A percentile compares a stretch with the other conserved stretches of the same genome.
Evolutionary conservation across 2,113 vertebrate genomes (phyloP).

Genomic region (Sebastes fasciatus): DNA sequence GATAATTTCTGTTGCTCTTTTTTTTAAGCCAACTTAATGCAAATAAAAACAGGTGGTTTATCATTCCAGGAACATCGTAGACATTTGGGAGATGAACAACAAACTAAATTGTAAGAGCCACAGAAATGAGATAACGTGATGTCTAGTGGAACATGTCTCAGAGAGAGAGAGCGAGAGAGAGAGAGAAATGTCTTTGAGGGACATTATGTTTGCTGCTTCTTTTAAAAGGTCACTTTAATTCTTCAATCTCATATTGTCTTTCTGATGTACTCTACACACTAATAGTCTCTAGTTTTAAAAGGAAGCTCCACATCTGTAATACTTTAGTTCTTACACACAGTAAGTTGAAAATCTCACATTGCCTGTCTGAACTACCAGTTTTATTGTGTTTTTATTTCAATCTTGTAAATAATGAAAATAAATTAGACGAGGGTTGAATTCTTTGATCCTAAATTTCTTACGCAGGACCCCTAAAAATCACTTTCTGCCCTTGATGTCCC

Average conservation of each 20-base stretch:
- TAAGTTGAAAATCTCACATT: constrained; percentile 53
- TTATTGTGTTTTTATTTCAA: constrained; percentile 68
- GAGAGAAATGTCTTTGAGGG: constrained; percentile 77
- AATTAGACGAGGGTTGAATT: constrained; percentile 80
- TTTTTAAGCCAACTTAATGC: constrained; percentile 67
- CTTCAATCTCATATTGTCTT: constrained; percentile 77
- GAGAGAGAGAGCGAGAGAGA: constrained; percentile 62
- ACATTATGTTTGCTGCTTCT: constrained; percentile 85
- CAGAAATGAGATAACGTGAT: constrained; percentile 73
- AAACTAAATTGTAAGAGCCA: constrained; percentile 64
- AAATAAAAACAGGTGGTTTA: constrained; percentile 58
- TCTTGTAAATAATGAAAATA: constrained; percentile 84
- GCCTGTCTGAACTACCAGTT: constrained; percentile 58
- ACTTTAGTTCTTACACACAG: constrained; percentile 40
- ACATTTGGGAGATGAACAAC: constrained; percentile 68
- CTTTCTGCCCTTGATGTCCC: constrained; percentile 16
- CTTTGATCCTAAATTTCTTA: constrained; percentile 67
- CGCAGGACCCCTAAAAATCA: constrained; percentile 42
- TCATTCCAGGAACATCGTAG: constrained; percentile 66
- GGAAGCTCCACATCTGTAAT: constrained; percentile 54
- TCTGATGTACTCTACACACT: constrained; percentile 64
- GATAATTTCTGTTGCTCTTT: constrained; percentile 68
- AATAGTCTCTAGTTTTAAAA: constrained; percentile 62
- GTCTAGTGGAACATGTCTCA: constrained; percentile 73
- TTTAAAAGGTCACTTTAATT: constrained; percentile 87